phyloP scores from a whole-genome alignment of 30 jellyfish, hydroid and myxozoan species.

The Morbakka virulenta region DNA sequence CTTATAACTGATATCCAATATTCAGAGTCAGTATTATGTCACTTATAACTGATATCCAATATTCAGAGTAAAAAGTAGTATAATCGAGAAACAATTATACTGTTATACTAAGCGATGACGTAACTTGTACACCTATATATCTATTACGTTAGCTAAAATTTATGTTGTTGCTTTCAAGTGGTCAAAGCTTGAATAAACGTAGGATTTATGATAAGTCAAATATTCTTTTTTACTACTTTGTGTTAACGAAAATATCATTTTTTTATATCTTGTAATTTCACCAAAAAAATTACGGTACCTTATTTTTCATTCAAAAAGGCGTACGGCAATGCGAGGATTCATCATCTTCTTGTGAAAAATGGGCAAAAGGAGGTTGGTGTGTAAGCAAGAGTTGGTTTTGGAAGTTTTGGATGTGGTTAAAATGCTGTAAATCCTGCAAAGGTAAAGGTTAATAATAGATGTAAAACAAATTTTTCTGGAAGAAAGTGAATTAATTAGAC shows the following conservation, averaged over 20 bases:
- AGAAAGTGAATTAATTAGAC: no score
- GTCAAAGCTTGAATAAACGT: background rate
- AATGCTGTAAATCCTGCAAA: constrained; percentile 76
- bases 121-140: no score
- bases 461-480: no score
- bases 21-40: no score
- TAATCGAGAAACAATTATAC: no score
- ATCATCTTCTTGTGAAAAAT: background rate
- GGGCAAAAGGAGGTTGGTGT: background rate
- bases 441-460: no score
- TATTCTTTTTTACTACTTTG: background rate
- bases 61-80: no score
- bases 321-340: background rate
- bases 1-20: no score
- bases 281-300: background rate
- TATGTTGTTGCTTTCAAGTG: no score
- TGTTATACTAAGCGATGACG: no score
- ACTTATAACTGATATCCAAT: no score
- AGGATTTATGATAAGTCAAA: background rate
- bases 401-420: constrained; percentile 71
- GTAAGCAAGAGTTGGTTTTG: background rate
- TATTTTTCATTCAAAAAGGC: background rate
- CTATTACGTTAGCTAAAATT: no score
- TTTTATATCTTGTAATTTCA: background rate
- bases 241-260: background rate